phyloP scores from a whole-genome alignment of 2,888 invertebrate genomes.

The Lasius fuliginosus region DNA sequence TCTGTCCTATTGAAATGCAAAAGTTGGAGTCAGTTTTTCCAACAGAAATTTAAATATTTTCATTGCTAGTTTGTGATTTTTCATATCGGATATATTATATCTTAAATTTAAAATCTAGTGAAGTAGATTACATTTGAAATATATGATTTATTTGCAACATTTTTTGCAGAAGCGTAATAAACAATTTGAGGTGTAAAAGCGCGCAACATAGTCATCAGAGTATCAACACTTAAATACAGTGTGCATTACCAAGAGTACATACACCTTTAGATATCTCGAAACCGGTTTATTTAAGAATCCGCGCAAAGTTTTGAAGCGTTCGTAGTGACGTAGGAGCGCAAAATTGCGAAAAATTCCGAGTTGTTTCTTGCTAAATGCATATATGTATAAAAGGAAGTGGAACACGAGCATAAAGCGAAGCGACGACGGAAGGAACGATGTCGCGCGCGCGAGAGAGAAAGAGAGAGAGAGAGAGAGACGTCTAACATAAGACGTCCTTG shows the following conservation, averaged over 20 bases:
- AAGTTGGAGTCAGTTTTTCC: neutral
- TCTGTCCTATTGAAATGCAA: too few species aligned
- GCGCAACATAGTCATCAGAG: neutral
- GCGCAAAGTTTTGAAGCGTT: conserved; percentile 5
- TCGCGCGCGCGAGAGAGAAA: neutral
- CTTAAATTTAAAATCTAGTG: conserved; percentile 1
- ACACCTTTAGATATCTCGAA: neutral
- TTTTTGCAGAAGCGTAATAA: neutral
- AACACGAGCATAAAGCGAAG: neutral
- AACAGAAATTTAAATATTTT: neutral
- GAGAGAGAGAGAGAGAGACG: conserved; percentile 20
- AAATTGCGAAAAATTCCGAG: conserved; percentile 8
- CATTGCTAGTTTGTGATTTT: neutral
- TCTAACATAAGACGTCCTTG: conserved; percentile 49
- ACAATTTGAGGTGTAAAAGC: neutral
- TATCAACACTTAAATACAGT: neutral
- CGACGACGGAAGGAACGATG: neutral
- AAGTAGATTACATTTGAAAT: neutral
- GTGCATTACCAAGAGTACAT: too few species aligned
- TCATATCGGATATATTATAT: neutral
- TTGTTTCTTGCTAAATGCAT: neutral
- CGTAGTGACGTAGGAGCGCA: neutral
- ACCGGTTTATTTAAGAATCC: conserved; percentile 1
- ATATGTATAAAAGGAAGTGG: neutral
- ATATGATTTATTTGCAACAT: neutral